Evolutionary conservation across 2,797 vertebrate species (phyloP).

Genomic region (Xenops minutus): DNA sequence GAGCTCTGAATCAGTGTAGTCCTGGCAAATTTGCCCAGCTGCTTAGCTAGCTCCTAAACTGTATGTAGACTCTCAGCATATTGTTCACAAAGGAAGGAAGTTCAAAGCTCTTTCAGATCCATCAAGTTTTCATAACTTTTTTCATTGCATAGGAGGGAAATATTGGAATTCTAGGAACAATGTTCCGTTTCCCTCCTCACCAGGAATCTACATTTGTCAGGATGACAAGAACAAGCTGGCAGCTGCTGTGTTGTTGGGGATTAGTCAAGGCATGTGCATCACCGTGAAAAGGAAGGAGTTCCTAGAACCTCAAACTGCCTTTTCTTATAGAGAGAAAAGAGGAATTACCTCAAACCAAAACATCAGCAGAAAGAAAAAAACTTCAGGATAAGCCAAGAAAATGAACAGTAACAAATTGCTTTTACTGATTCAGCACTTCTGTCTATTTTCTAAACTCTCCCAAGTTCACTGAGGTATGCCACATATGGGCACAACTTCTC

Average conservation of each 20-base stretch:
- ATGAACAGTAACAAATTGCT: neutral
- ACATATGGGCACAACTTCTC: neutral
- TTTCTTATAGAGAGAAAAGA: neutral
- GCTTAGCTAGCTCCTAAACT: neutral
- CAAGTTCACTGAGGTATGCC: neutral
- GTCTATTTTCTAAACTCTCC: neutral
- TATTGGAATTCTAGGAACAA: neutral
- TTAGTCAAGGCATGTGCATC: neutral
- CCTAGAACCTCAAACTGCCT: neutral
- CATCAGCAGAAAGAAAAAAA: neutral
- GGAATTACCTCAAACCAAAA: neutral
- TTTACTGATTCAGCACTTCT: neutral
- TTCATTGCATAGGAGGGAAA: neutral
- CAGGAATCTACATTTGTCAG: neutral
- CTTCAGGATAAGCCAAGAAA: neutral
- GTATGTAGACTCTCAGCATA: neutral
- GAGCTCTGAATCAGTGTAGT: neutral
- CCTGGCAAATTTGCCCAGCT: neutral
- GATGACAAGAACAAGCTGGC: neutral
- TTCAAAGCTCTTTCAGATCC: neutral
- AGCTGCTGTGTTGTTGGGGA: neutral
- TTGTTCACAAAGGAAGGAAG: neutral
- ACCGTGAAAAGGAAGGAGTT: neutral
- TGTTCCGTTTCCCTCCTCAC: neutral
- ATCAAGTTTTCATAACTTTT: neutral